Conservation (phyloP, 2,888 invertebrate species). For the Cabera pusaria region DNA sequence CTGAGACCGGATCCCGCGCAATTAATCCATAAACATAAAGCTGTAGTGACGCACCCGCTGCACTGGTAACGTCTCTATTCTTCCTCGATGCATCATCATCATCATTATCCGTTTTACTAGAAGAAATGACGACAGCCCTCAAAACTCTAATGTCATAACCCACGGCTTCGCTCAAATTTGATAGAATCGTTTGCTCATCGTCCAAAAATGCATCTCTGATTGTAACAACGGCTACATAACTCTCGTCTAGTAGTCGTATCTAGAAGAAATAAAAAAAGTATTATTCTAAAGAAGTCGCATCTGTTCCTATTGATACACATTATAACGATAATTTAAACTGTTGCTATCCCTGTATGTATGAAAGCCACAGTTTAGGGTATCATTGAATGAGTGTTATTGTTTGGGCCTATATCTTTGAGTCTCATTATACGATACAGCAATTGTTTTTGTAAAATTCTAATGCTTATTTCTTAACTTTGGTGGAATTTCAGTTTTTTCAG, state of each 20-base stretch:
- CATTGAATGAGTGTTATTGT: no score
- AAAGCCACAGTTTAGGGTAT: no score
- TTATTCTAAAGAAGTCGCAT: no score
- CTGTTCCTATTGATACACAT: no score
- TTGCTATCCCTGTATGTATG: no score
- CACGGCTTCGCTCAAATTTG: conserved; percentile 51
- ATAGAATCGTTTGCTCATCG: conserved; percentile 55
- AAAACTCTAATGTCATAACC: conserved; percentile 68
- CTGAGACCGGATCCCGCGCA: conserved; percentile 56
- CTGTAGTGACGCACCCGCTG: conserved; percentile 51
- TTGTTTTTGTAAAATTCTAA: no score
- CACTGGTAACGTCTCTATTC: conserved; percentile 34
- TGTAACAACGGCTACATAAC: conserved; percentile 68
- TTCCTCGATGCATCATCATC: conserved; percentile 37
- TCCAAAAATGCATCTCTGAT: conserved; percentile 65
- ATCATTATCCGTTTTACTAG: conserved; percentile 26
- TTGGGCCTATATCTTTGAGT: no score
- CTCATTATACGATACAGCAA: no score
- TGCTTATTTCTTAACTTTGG: no score
- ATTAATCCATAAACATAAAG: conserved; percentile 66
- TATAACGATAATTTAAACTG: no score
- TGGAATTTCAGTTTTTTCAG: no score
- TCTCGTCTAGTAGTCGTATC: conserved; percentile 67
- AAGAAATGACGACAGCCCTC: conserved; percentile 62
- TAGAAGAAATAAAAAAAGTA: conserved; percentile 58